A percentile compares a stretch with the other conserved stretches of the same genome.
phyloP scores from a whole-genome alignment of 2,797 vertebrate species.

The Jordanella pulchra region DNA sequence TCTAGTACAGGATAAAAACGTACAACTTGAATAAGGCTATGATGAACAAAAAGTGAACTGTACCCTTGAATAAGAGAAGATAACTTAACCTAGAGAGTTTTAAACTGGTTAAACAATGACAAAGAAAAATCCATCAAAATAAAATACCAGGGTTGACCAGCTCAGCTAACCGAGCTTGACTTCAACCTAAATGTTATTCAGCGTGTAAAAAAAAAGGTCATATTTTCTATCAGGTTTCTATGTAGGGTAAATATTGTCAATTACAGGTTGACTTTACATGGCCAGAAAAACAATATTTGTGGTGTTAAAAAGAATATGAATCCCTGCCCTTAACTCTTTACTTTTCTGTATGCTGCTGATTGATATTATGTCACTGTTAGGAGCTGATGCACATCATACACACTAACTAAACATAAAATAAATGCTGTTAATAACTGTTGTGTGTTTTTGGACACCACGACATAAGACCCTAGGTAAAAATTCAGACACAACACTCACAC shows the following conservation, averaged over 20 bases:
- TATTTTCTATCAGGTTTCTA: not conserved
- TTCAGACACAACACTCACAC: conserved; percentile 62
- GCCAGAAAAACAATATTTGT: not conserved
- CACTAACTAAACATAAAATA: not conserved
- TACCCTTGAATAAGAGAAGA: no score
- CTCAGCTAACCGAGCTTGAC: no score
- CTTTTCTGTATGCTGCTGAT: not conserved
- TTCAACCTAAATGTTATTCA: no score
- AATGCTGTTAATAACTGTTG: not conserved
- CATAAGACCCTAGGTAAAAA: conserved; percentile 56
- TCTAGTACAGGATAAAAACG: no score
- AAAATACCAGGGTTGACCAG: no score
- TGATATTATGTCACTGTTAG: not conserved
- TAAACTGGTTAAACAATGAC: no score
- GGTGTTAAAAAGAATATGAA: not conserved
- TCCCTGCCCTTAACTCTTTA: conserved; percentile 28
- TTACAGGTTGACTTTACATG: not conserved
- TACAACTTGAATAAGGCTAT: no score
- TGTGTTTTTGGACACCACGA: conserved; percentile 46
- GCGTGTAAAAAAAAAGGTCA: no score
- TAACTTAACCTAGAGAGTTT: no score
- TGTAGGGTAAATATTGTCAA: not conserved
- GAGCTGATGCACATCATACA: conserved; percentile 12
- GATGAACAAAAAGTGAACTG: no score
- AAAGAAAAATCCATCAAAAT: no score